Conservation (phyloP, 2,888 invertebrate genomes). For the Hoplodrina blanda region DNA sequence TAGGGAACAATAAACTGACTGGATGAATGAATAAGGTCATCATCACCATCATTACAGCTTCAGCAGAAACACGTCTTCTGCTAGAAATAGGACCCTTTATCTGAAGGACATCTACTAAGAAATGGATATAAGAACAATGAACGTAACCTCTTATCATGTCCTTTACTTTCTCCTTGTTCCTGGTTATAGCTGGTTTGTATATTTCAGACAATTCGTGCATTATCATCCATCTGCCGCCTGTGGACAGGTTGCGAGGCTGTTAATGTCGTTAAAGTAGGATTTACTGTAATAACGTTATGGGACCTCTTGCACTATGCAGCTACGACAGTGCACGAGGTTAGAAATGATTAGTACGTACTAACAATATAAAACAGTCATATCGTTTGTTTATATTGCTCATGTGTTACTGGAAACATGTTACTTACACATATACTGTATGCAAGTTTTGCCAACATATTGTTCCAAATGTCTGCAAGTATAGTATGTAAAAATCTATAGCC, state of each 20-base stretch:
- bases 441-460: background rate
- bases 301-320: too few species aligned
- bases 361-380: too few species aligned
- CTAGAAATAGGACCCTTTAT: too few species aligned
- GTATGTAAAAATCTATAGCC: background rate
- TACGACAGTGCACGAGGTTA: too few species aligned
- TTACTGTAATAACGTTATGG: background rate
- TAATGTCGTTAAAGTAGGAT: background rate
- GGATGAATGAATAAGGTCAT: too few species aligned
- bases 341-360: too few species aligned
- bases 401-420: too few species aligned
- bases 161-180: constrained; percentile 71
- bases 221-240: constrained; percentile 68
- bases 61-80: too few species aligned
- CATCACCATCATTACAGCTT: too few species aligned
- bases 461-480: background rate
- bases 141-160: constrained; percentile 73
- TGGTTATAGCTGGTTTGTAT: constrained; percentile 70
- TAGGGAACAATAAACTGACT: too few species aligned
- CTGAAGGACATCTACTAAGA: too few species aligned
- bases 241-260: background rate
- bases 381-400: too few species aligned
- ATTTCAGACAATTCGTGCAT: constrained; percentile 70
- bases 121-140: background rate
- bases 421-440: background rate